phyloP scores from a whole-genome alignment of 2,113 vertebrate species.

The Muntiacus muntjak region DNA sequence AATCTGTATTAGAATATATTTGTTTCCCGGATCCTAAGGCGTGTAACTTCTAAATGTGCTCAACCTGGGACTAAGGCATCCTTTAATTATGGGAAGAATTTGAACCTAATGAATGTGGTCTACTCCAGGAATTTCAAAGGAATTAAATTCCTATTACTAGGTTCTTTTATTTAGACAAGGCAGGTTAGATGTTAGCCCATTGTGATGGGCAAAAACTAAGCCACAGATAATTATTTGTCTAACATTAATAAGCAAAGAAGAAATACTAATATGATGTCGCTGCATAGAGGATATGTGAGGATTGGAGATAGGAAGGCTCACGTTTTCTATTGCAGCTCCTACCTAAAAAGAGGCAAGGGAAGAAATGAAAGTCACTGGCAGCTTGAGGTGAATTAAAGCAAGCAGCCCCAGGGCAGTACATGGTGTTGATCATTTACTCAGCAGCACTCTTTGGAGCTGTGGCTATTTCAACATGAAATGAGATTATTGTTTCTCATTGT shows the following conservation, averaged over 20 bases:
- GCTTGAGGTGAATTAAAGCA: background rate
- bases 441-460: background rate
- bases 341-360: background rate
- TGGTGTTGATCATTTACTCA: background rate
- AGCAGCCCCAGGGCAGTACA: background rate
- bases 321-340: background rate
- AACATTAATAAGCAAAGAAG: background rate
- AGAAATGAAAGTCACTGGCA: background rate
- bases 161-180: background rate
- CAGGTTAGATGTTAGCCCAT: background rate
- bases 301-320: background rate
- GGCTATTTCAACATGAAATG: background rate
- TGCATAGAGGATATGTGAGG: background rate
- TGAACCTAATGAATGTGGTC: background rate
- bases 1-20: background rate
- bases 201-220: conserved; percentile 2
- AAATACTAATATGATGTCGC: background rate
- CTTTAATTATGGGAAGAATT: background rate
- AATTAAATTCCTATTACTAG: background rate
- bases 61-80: background rate
- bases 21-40: background rate
- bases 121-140: background rate
- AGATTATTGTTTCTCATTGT: conserved; percentile 53
- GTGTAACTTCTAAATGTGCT: background rate
- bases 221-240: background rate